Evolutionary conservation across 1,140 invertebrate species (phyloP), one percentile per base, ranked within the genome.

Genomic region (Drosophila tristis): DNA sequence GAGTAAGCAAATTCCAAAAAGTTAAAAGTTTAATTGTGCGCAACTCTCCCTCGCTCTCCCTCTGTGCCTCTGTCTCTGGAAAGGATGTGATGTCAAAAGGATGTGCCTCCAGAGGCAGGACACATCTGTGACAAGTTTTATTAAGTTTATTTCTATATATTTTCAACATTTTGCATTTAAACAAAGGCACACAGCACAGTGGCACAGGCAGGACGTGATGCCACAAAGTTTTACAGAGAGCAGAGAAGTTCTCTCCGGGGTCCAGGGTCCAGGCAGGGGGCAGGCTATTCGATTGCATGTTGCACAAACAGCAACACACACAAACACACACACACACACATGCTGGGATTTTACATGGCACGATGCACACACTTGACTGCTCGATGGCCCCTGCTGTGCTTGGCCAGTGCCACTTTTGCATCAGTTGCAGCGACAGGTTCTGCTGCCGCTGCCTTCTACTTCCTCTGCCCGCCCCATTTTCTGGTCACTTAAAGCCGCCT

Each of bases 1-100:
- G 56, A 35, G 8, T 54, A 81, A 72, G 58, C 58, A 57, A 89
- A 82, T 63, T 71, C 50, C 79, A 82, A 80, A 87, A 87, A 89
- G 84, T 89, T 89, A 84, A 89, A 89, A 89, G 84, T 89, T 89
- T 89, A 89, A 89, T 89, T 89, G 84, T 89, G 84, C 79, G 73
- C 79, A 89, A 80, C 84, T 78, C 74, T 31, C 7, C 0, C 6
- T 7, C 29, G 0, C 31, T 9, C 31, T 2, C 31, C 9, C 8
- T 11, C 31, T 11, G 0, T 4, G n/a, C n/a, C 9, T 11, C 9
- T 39, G 3, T 39, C 6, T 4, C 89, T 72, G 74, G 72, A 56
- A 61, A 76, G 50, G 63, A 31, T 51, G 44, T 26, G 26, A 47
- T 53, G 44, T 50, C 42, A 48, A 25, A 0, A 49, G 8, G 7